Percentiles rank a stretch among this genome's conserved stretches.
Conservation (phyloP, 1,140 invertebrate species). For the Macrosteles quadrilineatus region DNA sequence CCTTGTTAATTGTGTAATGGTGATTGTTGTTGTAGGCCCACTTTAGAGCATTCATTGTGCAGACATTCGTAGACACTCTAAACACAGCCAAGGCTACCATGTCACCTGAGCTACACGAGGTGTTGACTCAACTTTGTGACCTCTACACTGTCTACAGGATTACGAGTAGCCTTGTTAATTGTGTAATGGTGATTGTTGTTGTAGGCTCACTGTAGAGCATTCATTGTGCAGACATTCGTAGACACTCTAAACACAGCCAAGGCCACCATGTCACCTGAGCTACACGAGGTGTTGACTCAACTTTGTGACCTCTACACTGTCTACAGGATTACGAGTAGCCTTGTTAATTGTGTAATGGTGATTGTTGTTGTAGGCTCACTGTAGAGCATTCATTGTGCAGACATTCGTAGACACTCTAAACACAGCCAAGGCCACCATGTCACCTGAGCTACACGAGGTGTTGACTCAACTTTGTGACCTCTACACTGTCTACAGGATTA, state of each 20-base stretch:
- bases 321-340: too few relatives aligned
- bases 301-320: conserved; percentile 78
- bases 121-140: conserved; percentile 71
- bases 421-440: conserved; percentile 51
- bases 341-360: too few relatives aligned
- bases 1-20: too few relatives aligned
- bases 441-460: conserved; percentile 60
- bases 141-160: conserved; percentile 76
- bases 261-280: conserved; percentile 54
- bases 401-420: conserved; percentile 62
- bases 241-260: conserved; percentile 54
- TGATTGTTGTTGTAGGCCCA: conserved; percentile 70
- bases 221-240: conserved; percentile 68
- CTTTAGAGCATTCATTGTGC: conserved; percentile 71
- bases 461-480: conserved; percentile 71
- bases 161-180: too few relatives aligned
- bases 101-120: conserved; percentile 59
- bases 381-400: conserved; percentile 70
- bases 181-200: too few relatives aligned
- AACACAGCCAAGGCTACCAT: conserved; percentile 48
- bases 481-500: conserved; percentile 76
- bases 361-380: conserved; percentile 70
- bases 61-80: conserved; percentile 62
- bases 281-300: conserved; percentile 64
- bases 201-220: conserved; percentile 74